These are phyloP conservation scores for Zosterops borbonicus DNA, from an alignment of 2,113 vertebrate species.

Conservation along the genomic window DNA sequence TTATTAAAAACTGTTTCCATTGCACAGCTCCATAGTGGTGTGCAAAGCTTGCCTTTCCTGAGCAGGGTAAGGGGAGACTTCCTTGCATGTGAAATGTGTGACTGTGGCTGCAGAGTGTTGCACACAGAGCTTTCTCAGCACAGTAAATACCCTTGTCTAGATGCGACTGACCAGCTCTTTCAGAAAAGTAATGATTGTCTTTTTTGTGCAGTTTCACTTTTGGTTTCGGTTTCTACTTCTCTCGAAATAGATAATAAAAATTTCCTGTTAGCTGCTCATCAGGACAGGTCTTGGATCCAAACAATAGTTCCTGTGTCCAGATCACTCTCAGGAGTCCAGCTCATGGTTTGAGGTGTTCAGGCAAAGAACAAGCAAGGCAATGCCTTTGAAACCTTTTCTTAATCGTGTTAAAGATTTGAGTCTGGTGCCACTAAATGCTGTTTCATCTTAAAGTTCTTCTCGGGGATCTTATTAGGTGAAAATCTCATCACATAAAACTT, in stretches of 20 bases:
- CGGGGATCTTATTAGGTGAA: background rate
- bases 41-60: background rate
- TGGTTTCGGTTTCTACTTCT: slow-evolving; percentile 14
- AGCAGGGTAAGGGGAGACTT: background rate
- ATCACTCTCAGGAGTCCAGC: background rate
- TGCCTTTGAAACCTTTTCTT: background rate
- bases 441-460: slow-evolving; percentile 7
- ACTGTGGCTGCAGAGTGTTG: background rate
- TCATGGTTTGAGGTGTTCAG: background rate
- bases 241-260: background rate
- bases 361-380: background rate
- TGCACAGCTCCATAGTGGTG: background rate
- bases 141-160: background rate
- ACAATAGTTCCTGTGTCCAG: background rate
- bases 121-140: background rate
- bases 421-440: background rate
- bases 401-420: background rate
- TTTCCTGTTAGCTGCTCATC: background rate
- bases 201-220: background rate
- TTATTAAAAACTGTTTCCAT: background rate
- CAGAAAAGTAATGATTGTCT: background rate
- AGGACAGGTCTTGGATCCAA: background rate
- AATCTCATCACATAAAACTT: background rate
- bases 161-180: accelerated
- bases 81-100: background rate